Conservation (phyloP, 2,797 vertebrate species). For the Gadopsis bispinosus region DNA sequence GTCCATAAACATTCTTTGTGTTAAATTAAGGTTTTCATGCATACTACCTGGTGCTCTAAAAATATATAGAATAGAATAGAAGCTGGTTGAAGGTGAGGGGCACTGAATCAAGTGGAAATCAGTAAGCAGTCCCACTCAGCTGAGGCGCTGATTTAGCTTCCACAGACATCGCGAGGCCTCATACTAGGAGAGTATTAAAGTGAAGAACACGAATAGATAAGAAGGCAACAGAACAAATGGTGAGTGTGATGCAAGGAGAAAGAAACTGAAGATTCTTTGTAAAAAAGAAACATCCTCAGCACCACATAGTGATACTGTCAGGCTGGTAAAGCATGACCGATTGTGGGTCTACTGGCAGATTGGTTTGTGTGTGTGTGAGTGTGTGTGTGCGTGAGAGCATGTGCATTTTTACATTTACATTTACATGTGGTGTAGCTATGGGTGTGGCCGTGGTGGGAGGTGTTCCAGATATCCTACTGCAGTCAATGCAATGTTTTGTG, state of each 20-base stretch:
- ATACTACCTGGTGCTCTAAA: neutral
- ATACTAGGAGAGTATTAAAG: slow-evolving; percentile 63
- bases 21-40: neutral
- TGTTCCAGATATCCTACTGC: slow-evolving; percentile 62
- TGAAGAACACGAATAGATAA: slow-evolving; percentile 73
- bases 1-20: neutral
- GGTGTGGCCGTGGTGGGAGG: slow-evolving; percentile 1
- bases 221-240: slow-evolving; percentile 67
- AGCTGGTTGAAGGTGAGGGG: slow-evolving; percentile 75
- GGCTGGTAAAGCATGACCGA: slow-evolving; percentile 61
- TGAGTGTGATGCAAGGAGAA: slow-evolving; percentile 66
- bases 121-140: slow-evolving; percentile 63
- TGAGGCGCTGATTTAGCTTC: slow-evolving; percentile 59
- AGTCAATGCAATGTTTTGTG: slow-evolving; percentile 76
- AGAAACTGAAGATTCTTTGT: slow-evolving; percentile 54
- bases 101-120: slow-evolving; percentile 72
- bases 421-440: slow-evolving; percentile 17
- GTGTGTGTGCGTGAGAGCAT: no score
- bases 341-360: slow-evolving; percentile 39
- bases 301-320: slow-evolving; percentile 52
- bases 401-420: slow-evolving; percentile 20
- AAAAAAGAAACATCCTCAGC: slow-evolving; percentile 54
- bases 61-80: no score
- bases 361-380: neutral
- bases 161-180: slow-evolving; percentile 56